These are phyloP conservation scores for Resseliella maxima DNA, from an alignment of 2,888 invertebrate genomes.

Conservation along the genomic window DNA sequence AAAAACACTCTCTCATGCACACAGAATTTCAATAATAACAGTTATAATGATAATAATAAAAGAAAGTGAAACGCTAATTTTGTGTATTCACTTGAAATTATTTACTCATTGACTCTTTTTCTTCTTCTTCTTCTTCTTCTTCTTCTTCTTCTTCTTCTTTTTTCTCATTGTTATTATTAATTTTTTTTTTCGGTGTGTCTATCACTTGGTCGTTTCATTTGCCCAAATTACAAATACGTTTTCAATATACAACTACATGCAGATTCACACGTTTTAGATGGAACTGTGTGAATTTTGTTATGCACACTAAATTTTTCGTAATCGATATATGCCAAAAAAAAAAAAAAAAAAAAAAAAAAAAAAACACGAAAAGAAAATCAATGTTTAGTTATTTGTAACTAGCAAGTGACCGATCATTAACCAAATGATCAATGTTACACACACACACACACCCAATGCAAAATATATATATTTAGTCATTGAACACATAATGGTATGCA, in stretches of 20 bases:
- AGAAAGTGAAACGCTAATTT: constrained; percentile 55
- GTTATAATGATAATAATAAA: constrained; percentile 51
- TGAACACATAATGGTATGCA: not conserved
- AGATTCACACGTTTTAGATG: not conserved
- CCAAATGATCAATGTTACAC: constrained; percentile 24
- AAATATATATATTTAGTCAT: not conserved
- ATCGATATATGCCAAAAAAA: not conserved
- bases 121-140: not conserved
- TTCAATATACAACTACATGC: not conserved
- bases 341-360: not conserved
- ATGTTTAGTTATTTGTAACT: not conserved
- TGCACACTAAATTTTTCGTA: constrained; percentile 9
- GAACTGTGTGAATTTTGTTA: not conserved
- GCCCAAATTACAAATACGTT: not conserved
- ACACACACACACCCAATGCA: not conserved
- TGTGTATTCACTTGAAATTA: constrained; percentile 47
- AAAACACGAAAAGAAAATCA: not conserved
- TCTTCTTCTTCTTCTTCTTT: constrained; percentile 28
- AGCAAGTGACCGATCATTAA: constrained; percentile 42
- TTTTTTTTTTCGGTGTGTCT: too few species aligned
- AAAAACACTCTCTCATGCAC: not conserved
- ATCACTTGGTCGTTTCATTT: constrained; percentile 2
- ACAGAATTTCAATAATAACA: constrained; percentile 49
- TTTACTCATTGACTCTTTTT: constrained; percentile 15
- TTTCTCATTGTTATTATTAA: too few species aligned